These are phyloP conservation scores for Oenanthe oenanthe DNA, from an alignment of 2,113 vertebrate species.

Conservation along the genomic window DNA sequence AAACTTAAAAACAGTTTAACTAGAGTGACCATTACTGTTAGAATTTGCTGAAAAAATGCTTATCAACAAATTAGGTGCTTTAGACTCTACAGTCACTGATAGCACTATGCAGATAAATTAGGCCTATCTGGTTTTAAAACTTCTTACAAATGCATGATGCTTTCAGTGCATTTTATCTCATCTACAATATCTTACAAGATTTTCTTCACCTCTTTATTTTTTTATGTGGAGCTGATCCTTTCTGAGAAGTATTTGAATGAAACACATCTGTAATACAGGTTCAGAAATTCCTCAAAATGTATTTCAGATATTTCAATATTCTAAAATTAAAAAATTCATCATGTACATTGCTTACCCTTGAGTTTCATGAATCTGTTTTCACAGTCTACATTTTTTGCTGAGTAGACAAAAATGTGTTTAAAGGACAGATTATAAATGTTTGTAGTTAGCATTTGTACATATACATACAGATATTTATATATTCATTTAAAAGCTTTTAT, in stretches of 20 bases:
- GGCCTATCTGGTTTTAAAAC: not conserved
- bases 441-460: not conserved
- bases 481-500: not conserved
- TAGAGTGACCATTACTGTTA: not conserved
- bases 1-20: not conserved
- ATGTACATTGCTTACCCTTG: not conserved
- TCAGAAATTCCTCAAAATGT: not conserved
- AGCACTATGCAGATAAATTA: not conserved
- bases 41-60: not conserved
- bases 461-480: not conserved
- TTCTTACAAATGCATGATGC: not conserved
- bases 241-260: not conserved
- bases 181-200: not conserved
- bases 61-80: not conserved
- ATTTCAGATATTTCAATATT: not conserved
- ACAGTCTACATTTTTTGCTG: not conserved
- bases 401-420: not conserved
- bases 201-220: not conserved
- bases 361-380: not conserved
- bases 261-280: fast-evolving
- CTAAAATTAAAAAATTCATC: not conserved
- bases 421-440: not conserved
- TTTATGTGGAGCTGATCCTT: not conserved
- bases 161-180: not conserved
- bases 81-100: not conserved